Evolutionary conservation across 2,797 vertebrate species (phyloP).

Genomic region (Tauraco hartlaubi): DNA sequence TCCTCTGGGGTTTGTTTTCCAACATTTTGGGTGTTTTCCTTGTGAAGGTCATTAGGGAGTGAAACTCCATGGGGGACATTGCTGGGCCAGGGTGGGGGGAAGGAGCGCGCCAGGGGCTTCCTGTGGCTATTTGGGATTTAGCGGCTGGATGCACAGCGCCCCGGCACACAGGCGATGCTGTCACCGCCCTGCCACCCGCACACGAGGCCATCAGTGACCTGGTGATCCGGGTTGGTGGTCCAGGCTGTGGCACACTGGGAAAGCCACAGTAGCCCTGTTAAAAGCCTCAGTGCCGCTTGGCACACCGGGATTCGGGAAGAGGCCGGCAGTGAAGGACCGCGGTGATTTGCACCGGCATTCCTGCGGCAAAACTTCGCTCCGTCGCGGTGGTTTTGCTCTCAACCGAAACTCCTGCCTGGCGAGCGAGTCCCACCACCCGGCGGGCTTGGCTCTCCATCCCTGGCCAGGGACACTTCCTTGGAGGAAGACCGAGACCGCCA

Average conservation of each 20-base stretch:
- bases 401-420: background rate
- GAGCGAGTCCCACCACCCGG: background rate
- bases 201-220: rapidly evolving
- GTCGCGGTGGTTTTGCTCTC: background rate
- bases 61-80: background rate
- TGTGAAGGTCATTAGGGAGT: background rate
- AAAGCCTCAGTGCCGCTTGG: background rate
- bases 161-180: background rate
- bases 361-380: background rate
- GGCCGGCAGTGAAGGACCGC: rapidly evolving
- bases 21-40: background rate
- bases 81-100: rapidly evolving
- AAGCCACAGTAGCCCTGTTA: background rate
- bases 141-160: rapidly evolving
- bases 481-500: rapidly evolving
- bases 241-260: background rate
- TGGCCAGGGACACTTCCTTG: rapidly evolving
- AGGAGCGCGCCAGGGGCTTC: rapidly evolving
- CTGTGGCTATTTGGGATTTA: background rate
- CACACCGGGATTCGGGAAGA: background rate
- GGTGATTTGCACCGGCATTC: rapidly evolving
- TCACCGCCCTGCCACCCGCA: background rate
- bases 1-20: background rate
- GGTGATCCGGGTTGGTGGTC: rapidly evolving
- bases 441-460: background rate